These are phyloP conservation scores for Pyrgilauda ruficollis DNA, from an alignment of 2,113 vertebrate genomes.

Conservation along the genomic window DNA sequence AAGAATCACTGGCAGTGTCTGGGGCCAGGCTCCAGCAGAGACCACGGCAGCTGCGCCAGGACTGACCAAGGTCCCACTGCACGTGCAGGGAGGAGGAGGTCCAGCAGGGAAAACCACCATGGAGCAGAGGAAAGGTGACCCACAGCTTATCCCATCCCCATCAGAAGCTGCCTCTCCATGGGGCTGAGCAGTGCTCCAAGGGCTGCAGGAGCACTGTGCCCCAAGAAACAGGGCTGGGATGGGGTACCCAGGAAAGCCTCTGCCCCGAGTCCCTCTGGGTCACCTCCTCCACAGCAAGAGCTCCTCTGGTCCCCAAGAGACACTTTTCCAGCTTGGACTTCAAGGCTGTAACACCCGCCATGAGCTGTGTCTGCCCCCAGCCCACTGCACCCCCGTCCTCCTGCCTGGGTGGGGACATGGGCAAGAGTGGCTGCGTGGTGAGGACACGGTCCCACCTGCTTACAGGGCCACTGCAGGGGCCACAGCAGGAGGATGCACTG, in stretches of 20 bases:
- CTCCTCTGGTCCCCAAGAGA: not conserved
- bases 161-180: accelerated
- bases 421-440: accelerated
- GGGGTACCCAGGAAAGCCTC: not conserved
- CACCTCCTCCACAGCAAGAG: not conserved
- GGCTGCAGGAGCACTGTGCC: accelerated
- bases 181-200: not conserved
- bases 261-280: not conserved
- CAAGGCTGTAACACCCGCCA: not conserved
- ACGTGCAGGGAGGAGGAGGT: accelerated
- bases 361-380: not conserved
- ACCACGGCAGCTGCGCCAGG: accelerated
- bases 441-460: accelerated
- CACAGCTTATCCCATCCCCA: not conserved
- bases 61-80: not conserved
- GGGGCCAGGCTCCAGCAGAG: not conserved
- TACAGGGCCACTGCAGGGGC: accelerated
- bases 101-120: not conserved
- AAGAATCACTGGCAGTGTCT: accelerated
- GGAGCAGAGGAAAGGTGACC: not conserved
- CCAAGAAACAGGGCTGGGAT: accelerated
- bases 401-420: accelerated
- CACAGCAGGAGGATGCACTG: accelerated
- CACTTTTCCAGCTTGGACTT: not conserved
- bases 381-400: not conserved